Evolutionary conservation across 2,113 vertebrate genomes (phyloP), one percentile per base, ranked within the genome.

Genomic region (Percina caprodes): DNA sequence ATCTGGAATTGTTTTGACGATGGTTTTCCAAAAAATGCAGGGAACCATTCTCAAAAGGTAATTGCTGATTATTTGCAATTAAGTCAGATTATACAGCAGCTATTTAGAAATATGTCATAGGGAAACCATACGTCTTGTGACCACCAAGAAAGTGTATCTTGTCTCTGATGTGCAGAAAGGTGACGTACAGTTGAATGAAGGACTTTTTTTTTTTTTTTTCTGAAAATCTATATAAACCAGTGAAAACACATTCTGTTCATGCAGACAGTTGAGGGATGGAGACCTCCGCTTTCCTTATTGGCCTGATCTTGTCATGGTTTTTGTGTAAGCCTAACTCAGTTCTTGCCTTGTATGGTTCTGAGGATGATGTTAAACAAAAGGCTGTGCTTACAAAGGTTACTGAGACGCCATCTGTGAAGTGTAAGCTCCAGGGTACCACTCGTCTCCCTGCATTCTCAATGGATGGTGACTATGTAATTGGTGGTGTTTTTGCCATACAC

Each of bases 401-500:
- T 63, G 77, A 51, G 26, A 51, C 35, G 55, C 46, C 73, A 77
- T 85, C 81, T 58, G 46, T 79, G 18, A 85, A 19, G 59, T 95
- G 93, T 71, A 82, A 46, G 14, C 71, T 93, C 16, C 92, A 84
- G 75, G 89, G 86, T 61, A 56, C 55, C 0, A 14, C 84, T 55
- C 75, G 63, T 35, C 69, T 33, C 16, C 88, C 92, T 76, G 90
- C 63, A 4, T 89, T 93, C 39, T 88, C 85, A 19, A 48, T 86
- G 80, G 89, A 91, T 18, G 94, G 94, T 51, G 93, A 94, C 69
- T 93, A 91, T 30, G 3, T 93, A 21, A 85, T 94, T 58, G 94
- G 93, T 4, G 92, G 93, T 18, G 84, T 90, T 81, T 95, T 95
- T 48, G 80, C 93, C 0, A 90, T 95, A 0, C 93, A 95, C 55